Conservation (phyloP, 2,113 vertebrate species). For the Delphinapterus leucas region DNA sequence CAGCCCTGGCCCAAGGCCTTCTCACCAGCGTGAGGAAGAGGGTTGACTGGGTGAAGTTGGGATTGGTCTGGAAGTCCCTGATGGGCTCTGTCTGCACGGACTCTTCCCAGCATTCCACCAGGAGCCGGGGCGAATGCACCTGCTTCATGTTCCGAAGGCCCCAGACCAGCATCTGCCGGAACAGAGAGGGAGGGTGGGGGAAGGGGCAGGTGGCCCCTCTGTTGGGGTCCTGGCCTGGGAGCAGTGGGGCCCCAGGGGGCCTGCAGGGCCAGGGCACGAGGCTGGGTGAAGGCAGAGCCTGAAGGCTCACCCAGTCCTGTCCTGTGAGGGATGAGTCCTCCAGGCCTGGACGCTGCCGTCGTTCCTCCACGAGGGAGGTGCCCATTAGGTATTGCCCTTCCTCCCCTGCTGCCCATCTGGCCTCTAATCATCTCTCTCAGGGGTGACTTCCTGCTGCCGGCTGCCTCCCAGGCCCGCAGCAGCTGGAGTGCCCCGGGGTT, state of each 20-base stretch:
- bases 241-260: not conserved
- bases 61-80: constrained; percentile 64
- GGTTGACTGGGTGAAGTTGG: constrained; percentile 76
- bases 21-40: constrained; percentile 80
- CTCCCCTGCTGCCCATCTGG: not conserved
- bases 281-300: not conserved
- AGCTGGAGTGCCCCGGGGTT: not conserved
- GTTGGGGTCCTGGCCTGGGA: not conserved
- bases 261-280: not conserved
- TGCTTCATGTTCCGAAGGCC: constrained; percentile 80
- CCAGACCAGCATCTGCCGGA: constrained; percentile 81
- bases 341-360: not conserved
- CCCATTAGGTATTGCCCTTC: not conserved
- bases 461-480: not conserved
- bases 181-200: accelerated
- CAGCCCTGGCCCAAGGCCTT: not conserved
- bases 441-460: not conserved
- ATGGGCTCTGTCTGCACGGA: constrained; percentile 73
- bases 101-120: constrained; percentile 78
- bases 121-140: constrained; percentile 67
- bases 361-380: not conserved
- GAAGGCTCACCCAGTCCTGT: not conserved
- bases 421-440: not conserved
- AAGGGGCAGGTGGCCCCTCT: accelerated
- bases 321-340: not conserved